Conservation (phyloP, 2,888 invertebrate species). For the Pasiphila rectangulata region DNA sequence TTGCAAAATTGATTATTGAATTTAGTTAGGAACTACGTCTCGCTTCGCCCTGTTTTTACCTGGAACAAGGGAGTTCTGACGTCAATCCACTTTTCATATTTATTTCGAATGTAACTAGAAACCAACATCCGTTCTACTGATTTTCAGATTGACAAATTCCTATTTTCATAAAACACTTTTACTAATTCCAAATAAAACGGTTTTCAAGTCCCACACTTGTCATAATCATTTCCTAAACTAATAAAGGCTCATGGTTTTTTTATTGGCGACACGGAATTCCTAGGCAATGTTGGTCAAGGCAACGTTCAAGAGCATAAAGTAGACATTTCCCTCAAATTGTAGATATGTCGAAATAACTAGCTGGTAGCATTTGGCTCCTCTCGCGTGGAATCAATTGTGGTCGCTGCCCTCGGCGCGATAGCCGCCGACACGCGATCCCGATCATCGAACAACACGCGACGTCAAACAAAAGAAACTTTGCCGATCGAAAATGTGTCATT, state of each 20-base stretch:
- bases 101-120: slow-evolving; percentile 13
- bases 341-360: slow-evolving; percentile 12
- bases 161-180: slow-evolving; percentile 23
- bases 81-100: slow-evolving; percentile 18
- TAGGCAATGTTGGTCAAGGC: background rate
- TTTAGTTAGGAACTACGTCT: slow-evolving; percentile 72
- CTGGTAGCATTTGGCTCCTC: slow-evolving; percentile 38
- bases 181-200: slow-evolving; percentile 32
- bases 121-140: slow-evolving; percentile 8
- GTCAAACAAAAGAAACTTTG: slow-evolving; percentile 64
- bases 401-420: slow-evolving; percentile 67
- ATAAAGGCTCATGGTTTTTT: slow-evolving; percentile 41
- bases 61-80: slow-evolving; percentile 40
- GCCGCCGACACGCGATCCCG: slow-evolving; percentile 74
- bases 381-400: slow-evolving; percentile 70
- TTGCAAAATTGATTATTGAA: slow-evolving; percentile 76
- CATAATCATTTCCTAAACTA: slow-evolving; percentile 42
- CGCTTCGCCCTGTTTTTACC: slow-evolving; percentile 48
- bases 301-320: slow-evolving; percentile 9
- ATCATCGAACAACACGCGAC: slow-evolving; percentile 69
- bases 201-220: slow-evolving; percentile 30
- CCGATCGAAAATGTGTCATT: slow-evolving; percentile 57
- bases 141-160: slow-evolving; percentile 15
- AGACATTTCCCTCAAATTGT: slow-evolving; percentile 17
- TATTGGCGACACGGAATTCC: slow-evolving; percentile 20